Percentiles rank a stretch among this genome's conserved stretches.
These are phyloP conservation scores for Nannobrachium achirus DNA, from an alignment of 2,113 vertebrate genomes.

Conservation along the genomic window DNA sequence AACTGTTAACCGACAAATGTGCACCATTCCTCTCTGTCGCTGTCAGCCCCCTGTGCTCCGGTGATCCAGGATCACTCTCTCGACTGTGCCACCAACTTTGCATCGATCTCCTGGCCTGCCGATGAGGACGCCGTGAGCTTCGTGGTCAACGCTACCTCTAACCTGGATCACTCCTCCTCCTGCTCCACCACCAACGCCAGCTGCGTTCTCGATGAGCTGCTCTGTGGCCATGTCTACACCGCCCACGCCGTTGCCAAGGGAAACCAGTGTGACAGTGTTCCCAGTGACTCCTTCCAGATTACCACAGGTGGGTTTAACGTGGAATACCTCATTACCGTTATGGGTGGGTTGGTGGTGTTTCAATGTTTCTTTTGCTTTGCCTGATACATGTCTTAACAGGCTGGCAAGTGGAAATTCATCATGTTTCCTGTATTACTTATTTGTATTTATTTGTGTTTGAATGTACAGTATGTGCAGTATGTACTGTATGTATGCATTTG, in stretches of 20 bases:
- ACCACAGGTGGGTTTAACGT: conserved; percentile 63
- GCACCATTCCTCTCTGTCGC: neutral
- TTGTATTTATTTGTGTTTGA: too few relatives aligned
- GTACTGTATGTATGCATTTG: neutral
- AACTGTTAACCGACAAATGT: too few relatives aligned
- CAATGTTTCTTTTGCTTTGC: neutral
- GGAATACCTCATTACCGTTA: neutral
- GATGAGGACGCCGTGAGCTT: conserved; percentile 47
- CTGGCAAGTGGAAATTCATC: too few relatives aligned
- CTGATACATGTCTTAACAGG: neutral
- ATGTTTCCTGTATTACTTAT: too few relatives aligned
- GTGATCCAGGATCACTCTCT: conserved; percentile 42
- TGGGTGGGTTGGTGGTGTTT: neutral
- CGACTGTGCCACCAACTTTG: conserved; percentile 64
- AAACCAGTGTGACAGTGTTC: conserved; percentile 60
- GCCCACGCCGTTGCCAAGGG: conserved; percentile 48
- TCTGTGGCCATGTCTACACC: conserved; percentile 73
- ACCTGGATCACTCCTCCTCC: conserved; percentile 32
- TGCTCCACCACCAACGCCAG: conserved; percentile 65
- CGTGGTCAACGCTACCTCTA: conserved; percentile 58
- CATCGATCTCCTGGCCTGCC: conserved; percentile 62
- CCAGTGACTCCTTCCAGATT: conserved; percentile 62
- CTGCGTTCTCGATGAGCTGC: conserved; percentile 63
- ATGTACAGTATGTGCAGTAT: too few relatives aligned
- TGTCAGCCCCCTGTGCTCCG: conserved; percentile 74